These are phyloP conservation scores for Popillia japonica DNA, from an alignment of 1,140 invertebrate species.

Conservation along the genomic window DNA sequence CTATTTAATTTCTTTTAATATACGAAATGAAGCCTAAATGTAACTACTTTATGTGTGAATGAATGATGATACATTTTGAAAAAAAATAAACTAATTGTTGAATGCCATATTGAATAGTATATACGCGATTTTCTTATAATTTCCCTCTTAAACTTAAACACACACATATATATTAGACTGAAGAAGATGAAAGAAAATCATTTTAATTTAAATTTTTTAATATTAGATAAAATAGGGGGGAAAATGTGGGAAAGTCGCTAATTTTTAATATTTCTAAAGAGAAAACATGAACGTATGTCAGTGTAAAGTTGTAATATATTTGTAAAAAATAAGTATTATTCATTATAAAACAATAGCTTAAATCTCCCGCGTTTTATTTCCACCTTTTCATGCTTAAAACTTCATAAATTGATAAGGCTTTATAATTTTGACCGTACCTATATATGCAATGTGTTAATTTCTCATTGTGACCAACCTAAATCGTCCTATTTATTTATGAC, in stretches of 20 bases:
- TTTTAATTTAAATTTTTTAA: neutral
- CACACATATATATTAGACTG: neutral
- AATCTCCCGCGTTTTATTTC: slow-evolving; percentile 16
- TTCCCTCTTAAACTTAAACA: neutral
- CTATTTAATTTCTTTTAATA: neutral
- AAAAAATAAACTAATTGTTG: neutral
- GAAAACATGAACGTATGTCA: slow-evolving; percentile 38
- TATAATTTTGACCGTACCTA: neutral
- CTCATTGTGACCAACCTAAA: neutral
- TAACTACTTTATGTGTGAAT: neutral
- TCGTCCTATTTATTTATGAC: neutral
- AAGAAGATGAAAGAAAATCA: neutral
- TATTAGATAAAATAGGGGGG: neutral
- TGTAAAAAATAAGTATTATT: slow-evolving; percentile 47
- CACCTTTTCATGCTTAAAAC: neutral
- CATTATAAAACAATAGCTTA: slow-evolving; percentile 46
- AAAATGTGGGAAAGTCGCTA: neutral
- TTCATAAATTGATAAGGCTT: neutral
- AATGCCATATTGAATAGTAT: slow-evolving; percentile 5
- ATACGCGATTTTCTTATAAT: neutral
- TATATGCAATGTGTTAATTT: neutral
- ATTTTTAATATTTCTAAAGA: slow-evolving; percentile 8
- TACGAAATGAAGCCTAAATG: slow-evolving; percentile 3
- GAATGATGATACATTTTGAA: neutral
- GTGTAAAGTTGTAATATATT: slow-evolving; percentile 49